These are phyloP conservation scores for Linyphia triangularis DNA, from an alignment of 2,888 invertebrate species.

Conservation along the genomic window DNA sequence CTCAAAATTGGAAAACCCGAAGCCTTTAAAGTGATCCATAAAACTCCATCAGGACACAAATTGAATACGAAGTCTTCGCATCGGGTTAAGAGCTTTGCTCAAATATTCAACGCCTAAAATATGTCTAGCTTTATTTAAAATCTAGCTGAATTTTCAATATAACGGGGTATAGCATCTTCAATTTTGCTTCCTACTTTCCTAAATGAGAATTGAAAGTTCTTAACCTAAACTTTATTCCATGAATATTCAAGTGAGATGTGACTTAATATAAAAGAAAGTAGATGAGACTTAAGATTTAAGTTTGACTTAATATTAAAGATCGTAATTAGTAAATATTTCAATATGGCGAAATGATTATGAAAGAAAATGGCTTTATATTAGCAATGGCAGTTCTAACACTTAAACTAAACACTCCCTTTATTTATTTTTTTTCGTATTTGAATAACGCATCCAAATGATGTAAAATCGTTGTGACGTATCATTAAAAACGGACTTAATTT, in stretches of 20 bases:
- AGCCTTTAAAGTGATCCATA: slow-evolving; percentile 39
- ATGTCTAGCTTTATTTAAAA: too few species aligned
- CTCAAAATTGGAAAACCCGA: slow-evolving; percentile 18
- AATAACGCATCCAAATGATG: too few species aligned
- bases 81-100: slow-evolving; percentile 9
- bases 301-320: too few species aligned
- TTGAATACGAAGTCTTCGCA: slow-evolving; percentile 12
- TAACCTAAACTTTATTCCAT: neutral
- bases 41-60: slow-evolving; percentile 30
- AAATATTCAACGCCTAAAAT: slow-evolving; percentile 43
- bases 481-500: too few species aligned
- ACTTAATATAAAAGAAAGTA: slow-evolving; percentile 5
- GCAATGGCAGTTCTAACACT: too few species aligned
- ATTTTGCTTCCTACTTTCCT: neutral
- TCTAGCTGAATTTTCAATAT: slow-evolving; percentile 15
- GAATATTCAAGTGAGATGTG: slow-evolving; percentile 30
- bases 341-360: too few species aligned
- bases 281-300: too few species aligned
- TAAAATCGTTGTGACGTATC: too few species aligned
- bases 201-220: slow-evolving; percentile 38
- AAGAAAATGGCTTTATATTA: too few species aligned
- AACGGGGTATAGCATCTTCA: slow-evolving; percentile 4
- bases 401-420: too few species aligned
- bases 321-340: too few species aligned
- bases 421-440: too few species aligned